A percentile compares a stretch with the other conserved stretches of the same genome.
Conservation (phyloP, 2,113 vertebrate genomes). For the Nothobranchius furzeri region DNA sequence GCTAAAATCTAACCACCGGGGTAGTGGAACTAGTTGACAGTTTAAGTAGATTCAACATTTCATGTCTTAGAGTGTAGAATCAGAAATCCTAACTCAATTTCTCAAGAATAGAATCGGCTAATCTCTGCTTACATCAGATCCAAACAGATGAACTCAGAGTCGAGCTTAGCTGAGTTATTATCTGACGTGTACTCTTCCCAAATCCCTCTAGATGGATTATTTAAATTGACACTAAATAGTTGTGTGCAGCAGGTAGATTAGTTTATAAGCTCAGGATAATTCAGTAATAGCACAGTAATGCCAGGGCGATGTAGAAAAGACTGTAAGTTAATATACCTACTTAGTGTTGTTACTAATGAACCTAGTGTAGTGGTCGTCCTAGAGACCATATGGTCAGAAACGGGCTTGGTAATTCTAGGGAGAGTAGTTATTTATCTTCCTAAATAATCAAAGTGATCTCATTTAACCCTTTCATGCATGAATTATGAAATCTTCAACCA, state of each 20-base stretch:
- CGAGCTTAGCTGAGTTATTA: too few species aligned
- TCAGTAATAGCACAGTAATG: constrained; percentile 7
- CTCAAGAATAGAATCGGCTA: too few species aligned
- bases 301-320: constrained; percentile 1
- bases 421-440: constrained; percentile 43
- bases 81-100: too few species aligned
- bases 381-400: constrained; percentile 49
- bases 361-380: not conserved
- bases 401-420: constrained; percentile 7
- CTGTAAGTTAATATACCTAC: constrained; percentile 28
- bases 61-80: too few species aligned
- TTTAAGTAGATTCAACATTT: too few species aligned
- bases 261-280: not conserved
- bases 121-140: too few species aligned
- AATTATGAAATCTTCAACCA: too few species aligned
- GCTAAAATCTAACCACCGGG: too few species aligned
- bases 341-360: constrained; percentile 15
- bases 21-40: too few species aligned
- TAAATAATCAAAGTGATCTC: constrained; percentile 54
- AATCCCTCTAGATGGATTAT: not conserved
- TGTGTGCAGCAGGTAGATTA: constrained; percentile 11
- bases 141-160: too few species aligned
- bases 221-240: constrained; percentile 3
- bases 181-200: too few species aligned
- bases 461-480: too few species aligned